A percentile compares a stretch with the other conserved stretches of the same genome.
phyloP scores from a whole-genome alignment of 2,888 invertebrate species.

The Pammene fasciana region DNA sequence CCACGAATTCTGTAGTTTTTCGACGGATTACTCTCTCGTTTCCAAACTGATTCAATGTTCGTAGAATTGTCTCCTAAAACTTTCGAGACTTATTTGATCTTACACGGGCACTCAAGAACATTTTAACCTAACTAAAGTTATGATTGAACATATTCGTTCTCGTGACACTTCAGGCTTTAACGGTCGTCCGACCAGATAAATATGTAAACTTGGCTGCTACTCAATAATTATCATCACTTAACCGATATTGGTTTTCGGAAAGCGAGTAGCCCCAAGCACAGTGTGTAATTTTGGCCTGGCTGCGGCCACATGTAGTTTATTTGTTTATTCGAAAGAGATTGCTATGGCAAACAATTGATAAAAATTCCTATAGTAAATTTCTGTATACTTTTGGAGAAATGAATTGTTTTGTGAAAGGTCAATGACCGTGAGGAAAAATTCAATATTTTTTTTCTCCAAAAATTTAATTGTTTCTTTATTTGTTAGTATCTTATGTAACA shows the following conservation, averaged over 20 bases:
- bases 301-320: too few species aligned
- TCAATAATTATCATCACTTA: slow-evolving; percentile 67
- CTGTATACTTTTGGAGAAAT: too few species aligned
- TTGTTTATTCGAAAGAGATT: too few species aligned
- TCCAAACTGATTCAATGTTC: slow-evolving; percentile 22
- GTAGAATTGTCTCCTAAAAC: background rate
- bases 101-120: background rate
- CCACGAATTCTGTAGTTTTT: slow-evolving; percentile 49
- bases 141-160: background rate
- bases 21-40: slow-evolving; percentile 29
- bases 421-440: too few species aligned
- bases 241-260: slow-evolving; percentile 62
- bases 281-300: too few species aligned
- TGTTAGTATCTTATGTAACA: too few species aligned
- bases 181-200: slow-evolving; percentile 14
- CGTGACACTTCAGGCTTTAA: slow-evolving; percentile 21
- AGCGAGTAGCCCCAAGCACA: slow-evolving; percentile 62
- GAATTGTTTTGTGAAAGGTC: too few species aligned
- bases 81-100: background rate
- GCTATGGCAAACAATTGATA: too few species aligned
- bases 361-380: too few species aligned
- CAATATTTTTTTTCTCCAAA: too few species aligned
- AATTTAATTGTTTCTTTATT: too few species aligned
- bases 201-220: slow-evolving; percentile 45
- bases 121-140: background rate